Evolutionary conservation across 2,888 invertebrate genomes (phyloP).

Genomic region (Cylloceria caligata): DNA sequence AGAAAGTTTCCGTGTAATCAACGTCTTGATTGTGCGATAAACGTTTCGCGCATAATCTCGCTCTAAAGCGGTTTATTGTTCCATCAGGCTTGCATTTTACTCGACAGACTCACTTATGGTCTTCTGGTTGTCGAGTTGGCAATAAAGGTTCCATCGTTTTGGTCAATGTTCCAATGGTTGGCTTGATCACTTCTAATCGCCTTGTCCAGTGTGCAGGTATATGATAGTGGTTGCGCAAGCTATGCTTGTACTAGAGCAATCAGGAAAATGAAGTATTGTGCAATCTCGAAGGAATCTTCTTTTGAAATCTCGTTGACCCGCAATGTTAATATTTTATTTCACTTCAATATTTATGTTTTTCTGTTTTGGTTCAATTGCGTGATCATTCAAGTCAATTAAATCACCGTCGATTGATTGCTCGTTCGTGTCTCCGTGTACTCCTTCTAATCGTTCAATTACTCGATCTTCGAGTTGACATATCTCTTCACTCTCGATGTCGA

Average conservation of each 20-base stretch:
- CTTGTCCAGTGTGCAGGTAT: conserved; percentile 5
- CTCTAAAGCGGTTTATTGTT: conserved; percentile 45
- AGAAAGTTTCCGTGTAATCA: conserved; percentile 54
- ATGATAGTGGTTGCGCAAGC: conserved; percentile 8
- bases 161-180: conserved; percentile 10
- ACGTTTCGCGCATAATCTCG: conserved; percentile 52
- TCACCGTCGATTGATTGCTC: no score
- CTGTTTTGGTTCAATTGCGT: neutral
- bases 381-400: conserved; percentile 8
- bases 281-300: conserved; percentile 23
- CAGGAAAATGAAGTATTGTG: neutral
- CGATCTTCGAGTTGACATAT: neutral
- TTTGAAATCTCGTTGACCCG: neutral
- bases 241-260: neutral
- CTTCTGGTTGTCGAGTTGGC: neutral
- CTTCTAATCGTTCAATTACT: neutral
- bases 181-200: conserved; percentile 7
- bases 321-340: neutral
- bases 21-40: conserved; percentile 48
- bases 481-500: neutral
- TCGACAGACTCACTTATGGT: conserved; percentile 8
- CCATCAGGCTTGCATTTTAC: conserved; percentile 33
- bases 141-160: conserved; percentile 2
- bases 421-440: conserved; percentile 1
- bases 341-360: neutral